These are phyloP conservation scores for Drosophila nigromelanica DNA, from an alignment of 1,140 invertebrate species.

Conservation along the genomic window DNA sequence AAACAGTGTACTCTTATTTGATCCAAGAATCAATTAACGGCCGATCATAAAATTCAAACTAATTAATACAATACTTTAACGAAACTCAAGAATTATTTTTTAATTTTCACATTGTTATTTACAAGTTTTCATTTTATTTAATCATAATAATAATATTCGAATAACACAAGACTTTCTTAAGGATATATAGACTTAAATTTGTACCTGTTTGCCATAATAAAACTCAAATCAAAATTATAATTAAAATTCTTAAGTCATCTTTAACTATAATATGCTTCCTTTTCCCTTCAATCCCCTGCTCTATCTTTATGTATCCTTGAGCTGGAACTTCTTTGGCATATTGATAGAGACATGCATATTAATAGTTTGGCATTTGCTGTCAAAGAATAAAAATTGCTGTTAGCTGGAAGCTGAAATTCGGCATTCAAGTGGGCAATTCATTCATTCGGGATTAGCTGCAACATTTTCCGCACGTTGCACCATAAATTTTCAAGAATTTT, in stretches of 20 bases:
- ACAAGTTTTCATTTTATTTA: not conserved
- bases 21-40: too few species aligned
- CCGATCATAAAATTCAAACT: too few species aligned
- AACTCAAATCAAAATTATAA: too few species aligned
- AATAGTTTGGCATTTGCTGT: slow-evolving; percentile 63
- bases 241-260: too few species aligned
- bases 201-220: too few species aligned
- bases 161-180: too few species aligned
- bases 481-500: slow-evolving; percentile 72
- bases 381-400: not conserved
- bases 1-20: too few species aligned
- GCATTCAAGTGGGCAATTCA: slow-evolving; percentile 66
- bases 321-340: slow-evolving; percentile 31
- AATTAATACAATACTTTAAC: too few species aligned
- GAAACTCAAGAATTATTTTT: too few species aligned
- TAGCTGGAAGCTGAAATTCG: slow-evolving; percentile 8
- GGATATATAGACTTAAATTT: not conserved
- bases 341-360: slow-evolving; percentile 64
- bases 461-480: slow-evolving; percentile 36
- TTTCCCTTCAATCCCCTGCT: too few species aligned
- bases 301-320: not conserved
- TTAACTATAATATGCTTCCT: not conserved
- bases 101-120: too few species aligned
- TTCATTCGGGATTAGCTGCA: slow-evolving; percentile 64
- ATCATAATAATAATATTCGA: not conserved